Percentiles rank a stretch among this genome's conserved stretches.
Conservation (phyloP, 2,113 vertebrate species). For the Aix galericulata region DNA sequence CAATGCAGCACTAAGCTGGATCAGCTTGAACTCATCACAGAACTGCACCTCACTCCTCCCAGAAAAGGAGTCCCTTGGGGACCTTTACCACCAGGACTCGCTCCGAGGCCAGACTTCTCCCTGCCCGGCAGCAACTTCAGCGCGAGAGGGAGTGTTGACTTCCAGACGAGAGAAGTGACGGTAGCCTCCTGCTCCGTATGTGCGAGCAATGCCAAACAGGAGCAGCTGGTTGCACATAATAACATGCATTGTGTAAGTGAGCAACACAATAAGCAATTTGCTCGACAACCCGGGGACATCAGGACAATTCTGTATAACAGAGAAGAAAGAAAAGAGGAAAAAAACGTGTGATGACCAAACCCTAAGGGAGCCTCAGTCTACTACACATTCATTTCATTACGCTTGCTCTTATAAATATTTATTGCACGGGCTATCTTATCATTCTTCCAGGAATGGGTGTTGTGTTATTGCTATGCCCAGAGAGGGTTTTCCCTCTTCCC, state of each 20-base stretch:
- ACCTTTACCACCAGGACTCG: not conserved
- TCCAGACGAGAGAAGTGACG: not conserved
- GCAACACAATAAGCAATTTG: slow-evolving; percentile 73
- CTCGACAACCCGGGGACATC: slow-evolving; percentile 66
- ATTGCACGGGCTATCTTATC: slow-evolving; percentile 55
- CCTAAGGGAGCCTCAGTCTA: slow-evolving; percentile 58
- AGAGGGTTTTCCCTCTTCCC: slow-evolving; percentile 30
- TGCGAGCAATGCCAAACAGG: slow-evolving; percentile 51
- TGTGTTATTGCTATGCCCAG: slow-evolving; percentile 41
- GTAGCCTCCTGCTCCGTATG: slow-evolving; percentile 51
- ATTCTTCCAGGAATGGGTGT: slow-evolving; percentile 55
- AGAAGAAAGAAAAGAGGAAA: slow-evolving; percentile 52
- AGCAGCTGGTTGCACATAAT: slow-evolving; percentile 73
- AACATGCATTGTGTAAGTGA: slow-evolving; percentile 69
- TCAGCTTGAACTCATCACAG: not conserved
- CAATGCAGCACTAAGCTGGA: not conserved
- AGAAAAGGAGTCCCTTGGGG: not conserved
- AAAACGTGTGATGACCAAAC: slow-evolving; percentile 56
- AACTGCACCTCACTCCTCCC: not conserved
- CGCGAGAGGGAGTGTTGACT: not conserved
- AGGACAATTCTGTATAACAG: slow-evolving; percentile 55
- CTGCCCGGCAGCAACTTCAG: slow-evolving; percentile 18
- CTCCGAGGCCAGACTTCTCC: not conserved
- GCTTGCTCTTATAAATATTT: slow-evolving; percentile 72
- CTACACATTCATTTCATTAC: slow-evolving; percentile 69